Percentiles rank a stretch among this genome's conserved stretches.
Evolutionary conservation across 2,797 vertebrate genomes (phyloP).

Genomic region (Onychomys torridus): DNA sequence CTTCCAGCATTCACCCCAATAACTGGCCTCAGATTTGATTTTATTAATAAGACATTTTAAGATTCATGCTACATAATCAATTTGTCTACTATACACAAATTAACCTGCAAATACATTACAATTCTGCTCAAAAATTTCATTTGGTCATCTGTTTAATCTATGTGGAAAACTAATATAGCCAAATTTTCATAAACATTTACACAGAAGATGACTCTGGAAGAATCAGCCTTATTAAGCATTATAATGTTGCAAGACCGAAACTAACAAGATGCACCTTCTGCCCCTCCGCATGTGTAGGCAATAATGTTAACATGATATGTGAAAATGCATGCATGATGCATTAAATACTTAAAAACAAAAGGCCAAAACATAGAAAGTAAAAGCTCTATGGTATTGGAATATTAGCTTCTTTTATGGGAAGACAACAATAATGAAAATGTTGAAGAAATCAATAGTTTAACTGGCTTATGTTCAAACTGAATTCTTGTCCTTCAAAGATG

Average conservation of each 20-base stretch:
- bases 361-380: neutral
- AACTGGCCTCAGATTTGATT: too few relatives aligned
- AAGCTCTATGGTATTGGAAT: neutral
- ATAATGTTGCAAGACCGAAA: neutral
- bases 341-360: neutral
- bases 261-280: neutral
- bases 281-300: neutral
- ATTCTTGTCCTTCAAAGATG: neutral
- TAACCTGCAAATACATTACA: neutral
- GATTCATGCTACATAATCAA: too few relatives aligned
- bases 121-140: neutral
- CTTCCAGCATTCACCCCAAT: too few relatives aligned
- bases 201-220: neutral
- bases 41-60: too few relatives aligned
- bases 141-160: neutral
- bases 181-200: neutral
- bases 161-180: neutral
- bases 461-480: neutral
- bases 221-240: neutral
- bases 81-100: neutral
- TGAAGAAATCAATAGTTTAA: neutral
- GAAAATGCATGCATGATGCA: too few relatives aligned
- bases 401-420: neutral
- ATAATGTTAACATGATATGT: neutral
- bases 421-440: neutral